Evolutionary conservation across 2,797 vertebrate species (phyloP).

Genomic region (Miichthys miiuy): DNA sequence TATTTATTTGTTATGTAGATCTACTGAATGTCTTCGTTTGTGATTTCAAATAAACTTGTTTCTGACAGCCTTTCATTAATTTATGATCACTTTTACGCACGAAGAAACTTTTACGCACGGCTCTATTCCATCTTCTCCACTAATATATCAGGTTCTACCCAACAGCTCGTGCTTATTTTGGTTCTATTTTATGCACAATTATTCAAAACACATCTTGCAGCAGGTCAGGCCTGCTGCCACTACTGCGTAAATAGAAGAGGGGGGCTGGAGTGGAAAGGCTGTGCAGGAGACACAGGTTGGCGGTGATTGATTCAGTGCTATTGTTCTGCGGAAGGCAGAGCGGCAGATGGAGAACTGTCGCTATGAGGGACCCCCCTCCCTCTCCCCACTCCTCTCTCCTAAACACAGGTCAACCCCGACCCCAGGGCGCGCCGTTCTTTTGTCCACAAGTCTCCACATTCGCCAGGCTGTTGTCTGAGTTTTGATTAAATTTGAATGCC

Average conservation of each 20-base stretch:
- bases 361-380: constrained; percentile 55
- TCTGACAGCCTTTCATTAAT: not conserved
- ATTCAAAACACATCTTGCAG: constrained; percentile 31
- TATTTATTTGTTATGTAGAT: not conserved
- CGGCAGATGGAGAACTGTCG: constrained; percentile 86
- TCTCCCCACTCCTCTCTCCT: constrained; percentile 23
- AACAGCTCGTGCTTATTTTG: constrained; percentile 17
- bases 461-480: constrained; percentile 73
- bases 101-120: constrained; percentile 23
- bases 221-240: constrained; percentile 49
- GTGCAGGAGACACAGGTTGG: constrained; percentile 71
- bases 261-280: constrained; percentile 28
- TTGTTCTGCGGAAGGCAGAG: constrained; percentile 77
- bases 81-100: not conserved
- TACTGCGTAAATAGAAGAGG: constrained; percentile 52
- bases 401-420: constrained; percentile 68
- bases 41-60: not conserved
- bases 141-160: not conserved
- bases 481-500: constrained; percentile 73
- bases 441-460: constrained; percentile 76
- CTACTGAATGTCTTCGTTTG: not conserved
- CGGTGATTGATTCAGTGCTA: constrained; percentile 78
- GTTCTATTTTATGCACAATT: constrained; percentile 24
- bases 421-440: constrained; percentile 69
- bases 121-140: too few species aligned